Conservation (phyloP, 1,140 invertebrate genomes). For the Drosophila subpulchrella region DNA sequence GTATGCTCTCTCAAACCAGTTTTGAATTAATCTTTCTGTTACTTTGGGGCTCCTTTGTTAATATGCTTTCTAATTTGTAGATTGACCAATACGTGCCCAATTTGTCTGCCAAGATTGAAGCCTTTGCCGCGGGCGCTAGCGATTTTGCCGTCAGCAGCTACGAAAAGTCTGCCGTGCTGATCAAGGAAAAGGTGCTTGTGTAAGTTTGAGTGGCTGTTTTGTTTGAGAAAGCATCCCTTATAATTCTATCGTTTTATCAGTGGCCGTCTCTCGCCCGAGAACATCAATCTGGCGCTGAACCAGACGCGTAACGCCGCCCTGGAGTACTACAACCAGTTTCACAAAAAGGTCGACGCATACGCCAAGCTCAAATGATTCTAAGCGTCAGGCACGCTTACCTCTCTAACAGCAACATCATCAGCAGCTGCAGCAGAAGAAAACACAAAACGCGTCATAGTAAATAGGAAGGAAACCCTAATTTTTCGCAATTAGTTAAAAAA, state of each 20-base stretch:
- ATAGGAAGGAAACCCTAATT: slow-evolving; percentile 42
- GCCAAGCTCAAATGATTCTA: slow-evolving; percentile 88
- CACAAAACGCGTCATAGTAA: slow-evolving; percentile 63
- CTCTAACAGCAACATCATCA: slow-evolving; percentile 51
- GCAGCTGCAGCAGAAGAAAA: slow-evolving; percentile 24
- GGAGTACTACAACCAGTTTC: slow-evolving; percentile 89
- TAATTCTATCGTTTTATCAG: slow-evolving; percentile 86
- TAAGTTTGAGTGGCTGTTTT: slow-evolving; percentile 86
- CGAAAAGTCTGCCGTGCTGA: slow-evolving; percentile 85
- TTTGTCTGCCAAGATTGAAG: slow-evolving; percentile 86
- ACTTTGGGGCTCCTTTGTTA: slow-evolving; percentile 10
- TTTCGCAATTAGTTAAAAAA: slow-evolving; percentile 58
- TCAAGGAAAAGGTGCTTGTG: slow-evolving; percentile 91
- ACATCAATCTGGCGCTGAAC: slow-evolving; percentile 89
- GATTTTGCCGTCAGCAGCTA: slow-evolving; percentile 85
- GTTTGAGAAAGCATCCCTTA: not conserved
- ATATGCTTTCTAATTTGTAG: slow-evolving; percentile 72
- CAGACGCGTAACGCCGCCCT: slow-evolving; percentile 82
- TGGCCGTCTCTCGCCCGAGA: slow-evolving; percentile 90
- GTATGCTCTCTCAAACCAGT: slow-evolving; percentile 45
- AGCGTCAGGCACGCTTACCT: slow-evolving; percentile 73
- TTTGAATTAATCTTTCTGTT: slow-evolving; percentile 20
- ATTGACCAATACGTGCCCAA: slow-evolving; percentile 90
- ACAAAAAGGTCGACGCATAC: slow-evolving; percentile 89
- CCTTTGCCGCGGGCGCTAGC: slow-evolving; percentile 84